Base-by-base conservation (phyloP, 2,797 vertebrate genomes). In the Agapornis canus region DNA sequence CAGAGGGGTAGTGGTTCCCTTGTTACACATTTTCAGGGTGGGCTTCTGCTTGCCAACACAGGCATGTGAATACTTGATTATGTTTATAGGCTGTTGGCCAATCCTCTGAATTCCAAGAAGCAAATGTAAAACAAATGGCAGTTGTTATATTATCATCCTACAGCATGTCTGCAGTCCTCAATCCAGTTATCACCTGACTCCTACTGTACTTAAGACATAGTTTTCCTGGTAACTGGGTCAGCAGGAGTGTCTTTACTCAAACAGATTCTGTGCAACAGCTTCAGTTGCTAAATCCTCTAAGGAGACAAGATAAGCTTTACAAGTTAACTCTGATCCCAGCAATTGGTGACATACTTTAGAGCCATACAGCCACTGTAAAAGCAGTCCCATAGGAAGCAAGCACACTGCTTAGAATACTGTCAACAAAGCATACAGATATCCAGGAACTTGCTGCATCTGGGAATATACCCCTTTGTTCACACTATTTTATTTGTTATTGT, bases 271-370 rank as follows among this genome's bases (percentile, higher is more conserved):
- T 94, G 79, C 54, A 54, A 42, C 61, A 71, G n/a, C 82, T 78
- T 92, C 76, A 37, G 65, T 43, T 81, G 43, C 84, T 83, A 94
- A 94, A 88, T 90, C 93, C 54, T 86, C 88, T 94, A 90, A 92
- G 79, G 69, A 90, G 72, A 40, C 57, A 57, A 77, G 82, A 39
- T 82, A 82, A 91, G 80, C 61, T 90, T 91, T 78, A 43, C 25
- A 75, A 70, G 61, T 49, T 48, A n/a, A 57, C 61, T 52, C 26
- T 8, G 7, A 43, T 86, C 69, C 31, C n/a, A 29, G 54, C 35
- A 65, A 20, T 27, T 81, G 37, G 40, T 91, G 57, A 57, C 69
- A 52, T 42, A 16, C 1, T 21, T 86, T 27, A 75, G 72, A 61
- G 27, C 32, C 8, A 0, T 48, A 27, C 14, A 35, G n/a, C 17